phyloP scores from a whole-genome alignment of 2,113 vertebrate species.

The Dipodomys ordii region DNA sequence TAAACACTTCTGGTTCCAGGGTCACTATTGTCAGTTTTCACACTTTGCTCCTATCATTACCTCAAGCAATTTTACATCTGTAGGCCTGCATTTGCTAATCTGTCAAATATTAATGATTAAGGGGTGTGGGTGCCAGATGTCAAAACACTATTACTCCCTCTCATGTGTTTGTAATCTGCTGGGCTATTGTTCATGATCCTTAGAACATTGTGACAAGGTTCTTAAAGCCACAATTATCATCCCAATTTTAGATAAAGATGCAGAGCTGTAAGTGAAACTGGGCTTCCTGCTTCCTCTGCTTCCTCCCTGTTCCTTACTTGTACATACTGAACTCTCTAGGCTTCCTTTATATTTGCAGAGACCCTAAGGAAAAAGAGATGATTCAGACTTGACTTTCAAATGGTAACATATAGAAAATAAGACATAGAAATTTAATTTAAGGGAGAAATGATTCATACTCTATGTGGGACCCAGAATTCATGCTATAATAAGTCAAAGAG shows the following conservation, averaged over 20 bases:
- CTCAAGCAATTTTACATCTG: constrained; percentile 40
- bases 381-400: constrained; percentile 21
- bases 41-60: not conserved
- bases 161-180: not conserved
- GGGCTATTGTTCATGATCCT: constrained; percentile 32
- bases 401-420: constrained; percentile 28
- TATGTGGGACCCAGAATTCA: constrained; percentile 28
- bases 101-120: constrained; percentile 46
- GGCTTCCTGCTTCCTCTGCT: not conserved
- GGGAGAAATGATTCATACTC: not conserved
- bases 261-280: constrained; percentile 29
- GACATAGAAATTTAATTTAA: constrained; percentile 17
- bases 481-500: constrained; percentile 21
- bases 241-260: constrained; percentile 24
- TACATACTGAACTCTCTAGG: not conserved
- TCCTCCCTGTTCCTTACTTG: not conserved
- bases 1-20: not conserved
- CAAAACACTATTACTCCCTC: constrained; percentile 14
- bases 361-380: constrained; percentile 19
- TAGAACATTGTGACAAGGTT: not conserved
- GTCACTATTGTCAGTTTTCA: constrained; percentile 20
- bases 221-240: constrained; percentile 13
- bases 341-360: constrained; percentile 23
- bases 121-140: not conserved
- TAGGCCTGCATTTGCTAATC: constrained; percentile 30